These are phyloP conservation scores for Toxostoma redivivum DNA, from an alignment of 2,113 vertebrate genomes.

Conservation along the genomic window DNA sequence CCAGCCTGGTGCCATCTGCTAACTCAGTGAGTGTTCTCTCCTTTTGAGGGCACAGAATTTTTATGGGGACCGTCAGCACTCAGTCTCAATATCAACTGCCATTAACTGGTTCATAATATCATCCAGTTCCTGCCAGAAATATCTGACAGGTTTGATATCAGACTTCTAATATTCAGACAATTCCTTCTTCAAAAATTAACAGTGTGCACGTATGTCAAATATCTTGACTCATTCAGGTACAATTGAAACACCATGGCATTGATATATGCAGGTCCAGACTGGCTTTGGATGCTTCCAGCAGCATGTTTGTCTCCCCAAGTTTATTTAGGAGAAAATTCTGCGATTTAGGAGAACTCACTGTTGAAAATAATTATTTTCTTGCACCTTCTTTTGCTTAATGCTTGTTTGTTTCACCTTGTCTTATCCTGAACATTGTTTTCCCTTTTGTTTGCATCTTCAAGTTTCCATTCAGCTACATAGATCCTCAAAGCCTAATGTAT, in stretches of 20 bases:
- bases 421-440: background rate
- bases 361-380: background rate
- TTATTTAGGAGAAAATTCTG: background rate
- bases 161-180: background rate
- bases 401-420: background rate
- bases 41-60: background rate
- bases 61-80: background rate
- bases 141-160: background rate
- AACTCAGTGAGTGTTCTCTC: background rate
- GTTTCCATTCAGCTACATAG: background rate
- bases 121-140: background rate
- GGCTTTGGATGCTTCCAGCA: background rate
- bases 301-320: rapidly evolving
- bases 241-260: background rate
- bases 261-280: background rate
- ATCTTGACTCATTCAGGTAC: background rate
- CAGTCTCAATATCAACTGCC: background rate
- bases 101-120: background rate
- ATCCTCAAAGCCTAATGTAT: background rate
- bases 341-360: background rate
- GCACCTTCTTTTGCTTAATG: background rate
- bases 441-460: background rate
- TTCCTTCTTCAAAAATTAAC: background rate
- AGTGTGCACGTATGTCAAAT: background rate
- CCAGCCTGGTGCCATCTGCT: background rate